These are phyloP conservation scores for Otis tarda DNA, from an alignment of 2,113 vertebrate species.

Conservation along the genomic window DNA sequence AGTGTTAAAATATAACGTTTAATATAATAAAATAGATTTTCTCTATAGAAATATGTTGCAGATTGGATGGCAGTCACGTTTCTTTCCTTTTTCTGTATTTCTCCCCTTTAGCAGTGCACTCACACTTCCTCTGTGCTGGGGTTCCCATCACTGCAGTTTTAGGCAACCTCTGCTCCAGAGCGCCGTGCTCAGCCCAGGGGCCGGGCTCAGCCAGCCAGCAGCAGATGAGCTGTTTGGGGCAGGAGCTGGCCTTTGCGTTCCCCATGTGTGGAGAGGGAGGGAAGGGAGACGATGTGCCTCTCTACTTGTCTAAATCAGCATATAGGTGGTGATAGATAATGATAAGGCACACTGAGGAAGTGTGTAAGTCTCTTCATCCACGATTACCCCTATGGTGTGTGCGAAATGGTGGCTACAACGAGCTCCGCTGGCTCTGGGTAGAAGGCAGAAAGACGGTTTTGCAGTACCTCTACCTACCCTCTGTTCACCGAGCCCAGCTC, in stretches of 20 bases:
- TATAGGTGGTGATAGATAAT: background rate
- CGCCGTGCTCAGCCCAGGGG: too few relatives aligned
- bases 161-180: rapidly evolving
- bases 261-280: background rate
- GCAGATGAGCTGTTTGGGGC: background rate
- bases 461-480: background rate
- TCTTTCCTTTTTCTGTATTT: background rate
- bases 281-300: background rate
- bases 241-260: background rate
- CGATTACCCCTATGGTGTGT: rapidly evolving
- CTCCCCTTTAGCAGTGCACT: background rate
- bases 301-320: background rate
- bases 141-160: background rate
- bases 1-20: background rate
- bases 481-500: background rate
- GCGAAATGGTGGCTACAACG: background rate
- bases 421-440: rapidly evolving
- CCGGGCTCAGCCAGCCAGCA: too few relatives aligned
- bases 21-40: background rate
- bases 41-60: background rate
- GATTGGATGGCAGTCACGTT: background rate
- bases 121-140: background rate
- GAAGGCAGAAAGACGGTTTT: background rate
- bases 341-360: background rate
- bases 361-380: background rate